Conservation (phyloP, 2,797 vertebrate species). For the Prionace glauca region DNA sequence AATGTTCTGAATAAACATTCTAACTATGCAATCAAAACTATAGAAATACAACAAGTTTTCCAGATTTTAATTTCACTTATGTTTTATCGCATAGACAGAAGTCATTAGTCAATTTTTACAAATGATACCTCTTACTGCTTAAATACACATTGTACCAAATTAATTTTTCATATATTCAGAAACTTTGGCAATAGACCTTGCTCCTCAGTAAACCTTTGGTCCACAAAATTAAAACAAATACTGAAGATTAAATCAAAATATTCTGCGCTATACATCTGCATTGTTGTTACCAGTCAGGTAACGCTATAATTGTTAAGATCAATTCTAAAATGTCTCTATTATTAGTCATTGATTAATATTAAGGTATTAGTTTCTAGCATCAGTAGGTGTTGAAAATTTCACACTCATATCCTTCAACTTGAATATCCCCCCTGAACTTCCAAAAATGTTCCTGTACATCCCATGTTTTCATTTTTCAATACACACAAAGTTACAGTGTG, state of each 20-base stretch:
- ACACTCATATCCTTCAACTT: neutral
- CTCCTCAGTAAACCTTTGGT: neutral
- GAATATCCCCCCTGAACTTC: neutral
- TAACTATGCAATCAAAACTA: neutral
- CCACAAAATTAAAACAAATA: neutral
- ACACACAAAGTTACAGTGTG: neutral
- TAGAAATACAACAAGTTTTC: neutral
- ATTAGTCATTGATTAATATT: neutral
- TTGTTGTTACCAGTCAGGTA: neutral
- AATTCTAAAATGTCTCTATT: neutral
- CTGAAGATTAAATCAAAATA: neutral
- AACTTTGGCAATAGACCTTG: neutral
- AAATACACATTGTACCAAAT: neutral
- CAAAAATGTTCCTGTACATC: neutral
- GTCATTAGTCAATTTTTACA: neutral
- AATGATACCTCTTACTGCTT: neutral
- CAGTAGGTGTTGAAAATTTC: neutral
- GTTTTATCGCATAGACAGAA: neutral
- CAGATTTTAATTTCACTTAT: neutral
- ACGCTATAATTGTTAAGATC: neutral
- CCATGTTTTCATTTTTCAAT: neutral
- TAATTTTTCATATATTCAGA: neutral
- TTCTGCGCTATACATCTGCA: neutral
- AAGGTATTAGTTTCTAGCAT: neutral
- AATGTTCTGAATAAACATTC: neutral